Base-by-base conservation (phyloP, 2,888 invertebrate species). In the Drosophila ezoana region DNA sequence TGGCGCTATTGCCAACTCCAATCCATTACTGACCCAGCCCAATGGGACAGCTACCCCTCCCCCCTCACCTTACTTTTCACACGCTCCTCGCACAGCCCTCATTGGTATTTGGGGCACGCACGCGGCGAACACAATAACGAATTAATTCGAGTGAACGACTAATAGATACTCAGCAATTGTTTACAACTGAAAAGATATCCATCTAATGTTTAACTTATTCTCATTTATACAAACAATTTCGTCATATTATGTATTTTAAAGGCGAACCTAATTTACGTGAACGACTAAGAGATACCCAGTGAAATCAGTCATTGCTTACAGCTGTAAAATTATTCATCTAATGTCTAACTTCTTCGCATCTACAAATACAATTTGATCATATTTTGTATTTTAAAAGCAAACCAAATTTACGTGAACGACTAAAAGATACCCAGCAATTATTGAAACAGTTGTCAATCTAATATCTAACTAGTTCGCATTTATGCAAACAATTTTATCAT, bases 51-150 rank as follows among this genome's bases (percentile, higher is more conserved):
- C 38, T 58, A 35, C 13, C 13, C 4, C 28, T 8, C 28, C 28
- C 8, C 8, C 0, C 1, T 2, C 2, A 8, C 28, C 28, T 40
- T 54, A 40, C 72, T 65, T 65, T 41, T 35, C 48, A n/a, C 35
- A 4, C 37, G 1, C 14, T 38, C n/a, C 33, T 33, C 41, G 16
- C n/a, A 23, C 4, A 9, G 2, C 9, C 13, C 4, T 38, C 58
- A 49, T 18, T 59, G 57, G 51, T 85, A 85, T 81, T 81, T 85
- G 76, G 82, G 65, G 60, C 85, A 81, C 72, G 82, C 85, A 81
- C 67, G 61, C 59, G 47, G 57, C 47, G 32, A 48, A 10, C 40
- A 43, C 10, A 49, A 71, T 48, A 51, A 8, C 23, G 8, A 23
- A 8, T 8, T 8, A 8, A 2, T 28, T 8, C 20, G 44, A 51